These are phyloP conservation scores for Boulengeromyrus knoepffleri DNA, from an alignment of 2,113 vertebrate genomes.

Conservation along the genomic window DNA sequence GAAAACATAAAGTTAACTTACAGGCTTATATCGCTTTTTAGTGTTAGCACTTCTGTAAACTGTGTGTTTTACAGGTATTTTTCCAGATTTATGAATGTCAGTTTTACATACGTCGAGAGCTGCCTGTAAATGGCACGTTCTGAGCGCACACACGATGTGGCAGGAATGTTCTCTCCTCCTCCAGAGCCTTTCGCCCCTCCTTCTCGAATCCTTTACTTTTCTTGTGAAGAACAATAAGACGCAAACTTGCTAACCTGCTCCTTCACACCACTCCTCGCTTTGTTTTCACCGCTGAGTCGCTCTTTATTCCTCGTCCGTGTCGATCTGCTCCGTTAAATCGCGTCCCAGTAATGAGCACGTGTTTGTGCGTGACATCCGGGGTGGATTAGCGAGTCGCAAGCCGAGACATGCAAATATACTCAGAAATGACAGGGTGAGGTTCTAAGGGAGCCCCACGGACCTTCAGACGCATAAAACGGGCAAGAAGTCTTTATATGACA, in stretches of 20 bases:
- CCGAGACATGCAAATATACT: background rate
- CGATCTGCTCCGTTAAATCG: background rate
- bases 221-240: background rate
- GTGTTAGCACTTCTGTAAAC: background rate
- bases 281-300: background rate
- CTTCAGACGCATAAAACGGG: background rate
- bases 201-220: background rate
- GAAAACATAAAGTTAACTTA: background rate
- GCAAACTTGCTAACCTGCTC: background rate
- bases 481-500: background rate
- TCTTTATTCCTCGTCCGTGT: background rate
- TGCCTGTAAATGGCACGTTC: background rate
- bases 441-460: background rate
- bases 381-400: background rate
- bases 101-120: background rate
- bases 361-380: background rate
- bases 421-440: background rate
- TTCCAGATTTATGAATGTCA: background rate
- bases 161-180: background rate
- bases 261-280: background rate
- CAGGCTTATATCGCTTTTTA: background rate
- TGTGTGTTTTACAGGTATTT: background rate
- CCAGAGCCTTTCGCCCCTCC: background rate
- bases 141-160: background rate
- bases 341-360: background rate